Evolutionary conservation across 2,888 invertebrate species (phyloP), one percentile per base, ranked within the genome.

Genomic region (Scaptomyza caliginosa): DNA sequence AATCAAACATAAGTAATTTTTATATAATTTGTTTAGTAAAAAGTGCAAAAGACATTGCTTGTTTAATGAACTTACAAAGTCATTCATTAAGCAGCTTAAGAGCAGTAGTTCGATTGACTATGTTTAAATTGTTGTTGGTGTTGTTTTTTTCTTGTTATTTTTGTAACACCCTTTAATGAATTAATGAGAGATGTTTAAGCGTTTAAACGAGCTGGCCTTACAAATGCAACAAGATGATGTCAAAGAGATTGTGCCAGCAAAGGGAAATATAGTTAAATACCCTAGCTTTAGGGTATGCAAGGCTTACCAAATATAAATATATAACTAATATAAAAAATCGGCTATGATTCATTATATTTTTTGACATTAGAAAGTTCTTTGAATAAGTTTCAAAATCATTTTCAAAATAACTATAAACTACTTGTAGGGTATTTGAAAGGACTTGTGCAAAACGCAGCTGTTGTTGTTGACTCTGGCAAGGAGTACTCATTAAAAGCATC

Each of bases 401-500:
- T 24, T 8, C n/a, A n/a, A n/a, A n/a, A n/a, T n/a, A n/a, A n/a
- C n/a, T n/a, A n/a, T n/a, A n/a, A n/a, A n/a, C n/a, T 26, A 28
- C 10, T 3, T 39, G 36, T 7, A 51, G 66, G 67, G 58, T 57
- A 51, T 66, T 23, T 23, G 21, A 16, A n/a, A 43, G 36, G 30
- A 32, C 38, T 7, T 5, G 26, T 58, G 38, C 40, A 32, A 56
- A 32, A 32, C 48, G 28, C 48, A 50, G 24, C 26, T 49, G 36
- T 28, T 28, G 19, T 23, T 16, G 51, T 4, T 3, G 45, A 8
- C 30, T 42, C 32, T 30, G 13, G 0, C 17, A 34, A 42, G 19
- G 60, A 56, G 26, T 69, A 70, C 78, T 85, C 82, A 79, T 77
- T 84, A 77, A 81, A 77, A 50, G 60, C 48, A 50, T 60, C 54